phyloP scores from a whole-genome alignment of 2,113 vertebrate genomes.

The Sylvia atricapilla region DNA sequence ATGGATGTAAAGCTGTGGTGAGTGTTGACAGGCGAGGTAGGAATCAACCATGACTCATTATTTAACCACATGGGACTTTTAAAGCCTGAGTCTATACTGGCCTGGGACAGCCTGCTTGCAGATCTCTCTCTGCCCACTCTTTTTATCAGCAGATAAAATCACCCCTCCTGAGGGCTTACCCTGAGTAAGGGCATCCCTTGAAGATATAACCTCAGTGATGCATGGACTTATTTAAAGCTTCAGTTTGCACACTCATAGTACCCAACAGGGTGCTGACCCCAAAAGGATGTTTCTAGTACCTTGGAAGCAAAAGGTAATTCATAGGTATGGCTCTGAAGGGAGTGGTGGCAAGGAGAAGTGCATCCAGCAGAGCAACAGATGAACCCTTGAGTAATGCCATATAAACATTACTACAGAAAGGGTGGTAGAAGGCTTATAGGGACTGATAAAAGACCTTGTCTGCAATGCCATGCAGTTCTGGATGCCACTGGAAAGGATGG shows the following conservation, averaged over 20 bases:
- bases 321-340: background rate
- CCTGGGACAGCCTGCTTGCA: background rate
- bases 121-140: background rate
- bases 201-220: background rate
- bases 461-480: background rate
- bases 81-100: background rate
- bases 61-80: background rate
- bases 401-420: background rate
- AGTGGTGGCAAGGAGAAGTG: background rate
- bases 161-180: background rate
- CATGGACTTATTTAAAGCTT: background rate
- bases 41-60: background rate
- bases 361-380: background rate
- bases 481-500: background rate
- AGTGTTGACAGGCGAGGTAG: background rate
- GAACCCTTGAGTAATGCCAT: constrained; percentile 21
- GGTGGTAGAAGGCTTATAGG: background rate
- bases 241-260: background rate
- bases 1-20: background rate
- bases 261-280: constrained; percentile 16
- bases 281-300: background rate
- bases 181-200: background rate
- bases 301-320: constrained; percentile 43
- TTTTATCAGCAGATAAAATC: background rate
- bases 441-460: background rate